Evolutionary conservation across 2,113 vertebrate species (phyloP).

Genomic region (Nothocercus julius): DNA sequence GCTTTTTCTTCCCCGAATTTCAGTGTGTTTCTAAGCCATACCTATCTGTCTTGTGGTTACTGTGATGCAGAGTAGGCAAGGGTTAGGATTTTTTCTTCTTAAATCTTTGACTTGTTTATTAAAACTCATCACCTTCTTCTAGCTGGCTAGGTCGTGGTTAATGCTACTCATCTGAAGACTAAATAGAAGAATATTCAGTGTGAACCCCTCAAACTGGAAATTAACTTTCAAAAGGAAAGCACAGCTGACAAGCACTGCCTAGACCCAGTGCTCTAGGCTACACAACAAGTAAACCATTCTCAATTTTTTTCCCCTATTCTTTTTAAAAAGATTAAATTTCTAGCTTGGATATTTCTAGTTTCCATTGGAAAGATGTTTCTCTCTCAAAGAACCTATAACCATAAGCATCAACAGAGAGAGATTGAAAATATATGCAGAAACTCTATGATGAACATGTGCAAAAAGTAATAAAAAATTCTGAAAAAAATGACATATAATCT

Average conservation of each 20-base stretch:
- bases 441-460: not conserved
- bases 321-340: constrained; percentile 21
- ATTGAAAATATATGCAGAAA: not conserved
- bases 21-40: not conserved
- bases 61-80: not conserved
- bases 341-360: not conserved
- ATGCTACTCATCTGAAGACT: not conserved
- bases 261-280: not conserved
- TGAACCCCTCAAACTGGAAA: not conserved
- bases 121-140: not conserved
- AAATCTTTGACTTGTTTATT: not conserved
- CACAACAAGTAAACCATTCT: not conserved
- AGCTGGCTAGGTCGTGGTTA: not conserved
- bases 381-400: not conserved
- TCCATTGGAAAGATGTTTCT: not conserved
- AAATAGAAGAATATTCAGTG: not conserved
- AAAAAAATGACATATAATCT: not conserved
- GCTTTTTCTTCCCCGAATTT: not conserved
- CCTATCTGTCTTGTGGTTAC: not conserved
- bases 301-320: not conserved
- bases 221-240: not conserved
- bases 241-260: not conserved
- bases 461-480: not conserved
- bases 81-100: not conserved
- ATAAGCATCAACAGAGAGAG: not conserved